Conservation (phyloP, 2,797 vertebrate genomes). For the Danio tinwini region DNA sequence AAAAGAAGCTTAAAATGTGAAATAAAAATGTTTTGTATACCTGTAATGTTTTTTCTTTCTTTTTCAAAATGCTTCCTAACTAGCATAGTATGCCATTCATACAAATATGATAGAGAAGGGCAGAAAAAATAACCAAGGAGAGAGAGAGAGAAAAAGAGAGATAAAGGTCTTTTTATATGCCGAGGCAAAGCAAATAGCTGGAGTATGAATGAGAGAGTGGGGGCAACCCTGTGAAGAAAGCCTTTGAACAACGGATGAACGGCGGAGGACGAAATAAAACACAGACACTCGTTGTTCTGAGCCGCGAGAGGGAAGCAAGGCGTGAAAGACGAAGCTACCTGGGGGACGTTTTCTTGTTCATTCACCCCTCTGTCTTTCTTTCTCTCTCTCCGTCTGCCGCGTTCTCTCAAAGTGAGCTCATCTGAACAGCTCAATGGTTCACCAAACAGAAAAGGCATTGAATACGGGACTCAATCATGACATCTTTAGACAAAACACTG, state of each 20-base stretch:
- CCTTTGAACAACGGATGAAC: constrained; percentile 48
- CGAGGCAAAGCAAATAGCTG: constrained; percentile 22
- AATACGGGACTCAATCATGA: background rate
- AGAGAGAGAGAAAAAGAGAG: constrained; percentile 21
- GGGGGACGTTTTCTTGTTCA: constrained; percentile 54
- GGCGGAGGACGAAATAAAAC: constrained; percentile 45
- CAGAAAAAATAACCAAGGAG: background rate
- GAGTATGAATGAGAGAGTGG: constrained; percentile 34
- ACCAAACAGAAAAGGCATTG: constrained; percentile 17
- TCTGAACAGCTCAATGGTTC: background rate
- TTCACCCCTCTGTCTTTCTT: constrained; percentile 47
- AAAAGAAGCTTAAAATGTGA: background rate
- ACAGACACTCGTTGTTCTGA: constrained; percentile 56
- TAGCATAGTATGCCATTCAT: background rate
- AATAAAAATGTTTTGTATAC: background rate
- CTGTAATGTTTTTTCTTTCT: background rate
- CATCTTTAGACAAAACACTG: background rate
- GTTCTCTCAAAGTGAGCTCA: constrained; percentile 68
- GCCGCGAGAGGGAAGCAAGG: constrained; percentile 51
- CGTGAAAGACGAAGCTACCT: constrained; percentile 59
- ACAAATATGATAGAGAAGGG: background rate
- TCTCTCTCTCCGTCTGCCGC: constrained; percentile 62
- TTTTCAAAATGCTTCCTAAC: background rate
- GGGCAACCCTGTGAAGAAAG: constrained; percentile 29
- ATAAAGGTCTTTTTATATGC: constrained; percentile 13